Conservation (phyloP, 2,797 vertebrate genomes). For the Heliangelus exortis region DNA sequence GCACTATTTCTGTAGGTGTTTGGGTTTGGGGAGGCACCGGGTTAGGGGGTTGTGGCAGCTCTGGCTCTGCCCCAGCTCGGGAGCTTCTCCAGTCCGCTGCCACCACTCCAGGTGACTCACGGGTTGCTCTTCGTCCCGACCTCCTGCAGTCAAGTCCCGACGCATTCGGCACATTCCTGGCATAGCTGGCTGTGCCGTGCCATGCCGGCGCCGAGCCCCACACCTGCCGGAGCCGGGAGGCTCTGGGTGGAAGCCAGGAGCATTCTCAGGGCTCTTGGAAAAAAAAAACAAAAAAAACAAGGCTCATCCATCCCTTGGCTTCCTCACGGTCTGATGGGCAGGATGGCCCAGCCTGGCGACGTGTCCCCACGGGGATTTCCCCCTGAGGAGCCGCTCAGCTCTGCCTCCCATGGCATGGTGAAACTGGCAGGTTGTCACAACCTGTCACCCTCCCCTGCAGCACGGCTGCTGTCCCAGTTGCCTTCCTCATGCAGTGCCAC, state of each 20-base stretch:
- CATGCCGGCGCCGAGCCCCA: neutral
- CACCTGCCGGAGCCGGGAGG: neutral
- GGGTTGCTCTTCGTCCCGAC: neutral
- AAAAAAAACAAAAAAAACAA: no score
- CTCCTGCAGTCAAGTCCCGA: conserved; percentile 67
- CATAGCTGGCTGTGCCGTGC: conserved; percentile 20
- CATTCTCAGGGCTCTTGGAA: neutral
- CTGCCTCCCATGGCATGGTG: fast-evolving
- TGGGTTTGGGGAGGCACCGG: neutral
- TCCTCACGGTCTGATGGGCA: neutral
- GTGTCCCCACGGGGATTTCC: neutral
- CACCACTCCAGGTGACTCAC: neutral
- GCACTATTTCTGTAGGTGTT: fast-evolving
- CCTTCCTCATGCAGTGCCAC: neutral
- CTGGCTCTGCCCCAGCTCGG: neutral
- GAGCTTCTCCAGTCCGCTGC: neutral
- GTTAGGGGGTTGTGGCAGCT: neutral
- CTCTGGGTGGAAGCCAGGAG: neutral
- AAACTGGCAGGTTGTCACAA: neutral
- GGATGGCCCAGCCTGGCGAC: neutral
- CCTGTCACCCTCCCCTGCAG: neutral
- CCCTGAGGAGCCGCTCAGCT: neutral
- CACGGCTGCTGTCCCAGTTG: neutral
- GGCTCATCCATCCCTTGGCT: neutral
- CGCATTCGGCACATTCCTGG: conserved; percentile 71